Percentiles rank a stretch among this genome's conserved stretches.
Conservation (phyloP, 2,888 invertebrate genomes). For the Cosmia pyralina region DNA sequence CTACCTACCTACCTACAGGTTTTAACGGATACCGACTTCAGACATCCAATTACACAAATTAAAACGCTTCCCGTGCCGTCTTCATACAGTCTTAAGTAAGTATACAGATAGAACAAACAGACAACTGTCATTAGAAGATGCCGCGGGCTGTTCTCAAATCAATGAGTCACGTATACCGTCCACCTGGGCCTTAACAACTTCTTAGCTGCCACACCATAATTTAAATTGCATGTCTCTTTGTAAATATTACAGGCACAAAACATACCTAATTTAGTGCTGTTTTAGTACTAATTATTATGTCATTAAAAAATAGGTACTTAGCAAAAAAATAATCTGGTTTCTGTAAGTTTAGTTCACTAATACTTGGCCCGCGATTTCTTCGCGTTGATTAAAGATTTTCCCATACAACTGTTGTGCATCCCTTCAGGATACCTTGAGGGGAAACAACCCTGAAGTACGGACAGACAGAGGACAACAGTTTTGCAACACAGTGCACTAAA, state of each 20-base stretch:
- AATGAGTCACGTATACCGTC: conserved; percentile 60
- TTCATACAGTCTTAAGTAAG: conserved; percentile 21
- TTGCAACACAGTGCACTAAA: too few species aligned
- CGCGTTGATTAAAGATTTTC: background rate
- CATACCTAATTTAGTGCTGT: conserved; percentile 7
- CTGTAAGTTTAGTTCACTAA: background rate
- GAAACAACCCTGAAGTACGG: conserved; percentile 3
- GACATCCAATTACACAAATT: conserved; percentile 46
- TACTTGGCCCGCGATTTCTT: background rate
- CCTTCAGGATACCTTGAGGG: background rate
- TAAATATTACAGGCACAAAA: conserved; percentile 3
- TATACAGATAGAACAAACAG: conserved; percentile 47
- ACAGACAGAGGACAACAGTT: too few species aligned
- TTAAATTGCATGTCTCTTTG: conserved; percentile 39
- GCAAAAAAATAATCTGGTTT: conserved; percentile 14
- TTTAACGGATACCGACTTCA: background rate
- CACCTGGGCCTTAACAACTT: conserved; percentile 42
- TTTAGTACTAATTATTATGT: conserved; percentile 20
- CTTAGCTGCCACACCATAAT: conserved; percentile 41
- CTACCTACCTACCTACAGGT: background rate
- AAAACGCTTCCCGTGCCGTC: conserved; percentile 33
- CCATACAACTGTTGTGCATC: background rate
- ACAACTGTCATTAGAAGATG: conserved; percentile 53
- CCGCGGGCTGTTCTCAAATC: conserved; percentile 57
- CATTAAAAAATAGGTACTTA: background rate